Evolutionary conservation across 30 jellyfish, hydroid and myxozoan species (phyloP), one percentile per base, ranked within the genome.

Genomic region (Hydractinia echinata): DNA sequence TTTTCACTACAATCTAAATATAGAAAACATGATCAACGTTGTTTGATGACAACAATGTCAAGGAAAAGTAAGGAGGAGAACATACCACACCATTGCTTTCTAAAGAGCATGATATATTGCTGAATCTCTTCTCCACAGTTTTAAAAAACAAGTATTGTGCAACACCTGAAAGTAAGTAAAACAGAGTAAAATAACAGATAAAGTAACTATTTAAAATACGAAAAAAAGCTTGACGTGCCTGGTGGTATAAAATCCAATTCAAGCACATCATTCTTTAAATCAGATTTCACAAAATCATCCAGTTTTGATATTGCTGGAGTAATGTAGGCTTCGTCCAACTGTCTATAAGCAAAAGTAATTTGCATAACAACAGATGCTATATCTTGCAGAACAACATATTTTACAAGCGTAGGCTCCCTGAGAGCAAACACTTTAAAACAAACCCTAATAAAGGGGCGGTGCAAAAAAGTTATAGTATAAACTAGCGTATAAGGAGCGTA

Each of bases 91-190:
- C 56, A 20, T 52, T 55, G 10, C 52, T n/a, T 53, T 53, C 50
- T 55, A 62, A 54, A 14, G 60, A 74, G 78, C 94, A 85, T 19
- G 54, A 8, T 4, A 85, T 9, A 60, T 85, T 77, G 48, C 62
- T n/a, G 81, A 77, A 85, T 68, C 81, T 54, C 19, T 85, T 82
- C 18, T 55, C 74, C 83, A 85, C 16, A 16, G 79, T 85, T 9
- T 76, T 54, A 20, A 85, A 78, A 66, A 85, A 51, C 50, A 85
- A 67, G 55, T 85, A 85, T 61, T 72, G 80, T n/a, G n/a, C 55
- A 20, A 67, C 54, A 30, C 84, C 91, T 83, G 7, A 10, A 61
- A 16, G 48, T 16, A n/a, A 70, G 64, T 10, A 50, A 69, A 8
- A 6, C 49, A 20, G 10, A 8, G 74, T 16, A 58, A 58, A 58